These are phyloP conservation scores for Bubo blakistoni DNA, from an alignment of 2,113 vertebrate species.

Conservation along the genomic window DNA sequence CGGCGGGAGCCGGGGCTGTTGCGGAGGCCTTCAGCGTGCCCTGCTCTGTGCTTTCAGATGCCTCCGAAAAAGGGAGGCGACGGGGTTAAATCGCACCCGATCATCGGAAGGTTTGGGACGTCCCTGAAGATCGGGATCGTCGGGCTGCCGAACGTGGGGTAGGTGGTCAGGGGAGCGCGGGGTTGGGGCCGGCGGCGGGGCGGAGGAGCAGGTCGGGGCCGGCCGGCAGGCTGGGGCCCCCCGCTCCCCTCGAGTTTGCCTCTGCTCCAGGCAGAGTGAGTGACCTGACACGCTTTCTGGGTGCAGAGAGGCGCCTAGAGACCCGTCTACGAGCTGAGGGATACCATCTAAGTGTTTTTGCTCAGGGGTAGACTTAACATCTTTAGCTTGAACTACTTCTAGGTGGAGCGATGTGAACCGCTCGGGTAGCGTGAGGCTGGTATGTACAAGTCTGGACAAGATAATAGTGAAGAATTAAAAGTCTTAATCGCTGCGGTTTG, in stretches of 20 bases:
- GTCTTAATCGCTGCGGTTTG: too few relatives aligned
- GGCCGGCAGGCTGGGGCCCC: neutral
- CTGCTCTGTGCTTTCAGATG: conserved; percentile 82
- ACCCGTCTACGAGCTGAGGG: fast-evolving
- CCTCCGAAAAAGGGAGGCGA: conserved; percentile 92
- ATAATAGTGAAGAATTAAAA: neutral
- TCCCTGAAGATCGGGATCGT: conserved; percentile 98
- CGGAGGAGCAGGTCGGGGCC: neutral
- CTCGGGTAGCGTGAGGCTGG: neutral
- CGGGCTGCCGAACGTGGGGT: conserved; percentile 98
- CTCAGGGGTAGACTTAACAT: fast-evolving
- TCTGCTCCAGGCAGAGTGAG: neutral
- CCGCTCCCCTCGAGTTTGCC: neutral
- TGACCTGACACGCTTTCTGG: fast-evolving
- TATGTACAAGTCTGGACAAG: neutral
- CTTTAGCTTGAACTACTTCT: neutral
- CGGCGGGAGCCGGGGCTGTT: neutral
- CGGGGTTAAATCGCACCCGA: conserved; percentile 83
- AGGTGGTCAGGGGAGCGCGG: conserved; percentile 2
- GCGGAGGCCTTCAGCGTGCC: neutral
- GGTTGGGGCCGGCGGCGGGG: neutral
- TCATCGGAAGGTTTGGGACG: conserved; percentile 96
- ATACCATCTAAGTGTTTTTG: fast-evolving
- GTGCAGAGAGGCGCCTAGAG: fast-evolving
- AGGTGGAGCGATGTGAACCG: neutral